Evolutionary conservation across 2,113 vertebrate species (phyloP), one percentile per base, ranked within the genome.

Genomic region (Lipophrys pholis): DNA sequence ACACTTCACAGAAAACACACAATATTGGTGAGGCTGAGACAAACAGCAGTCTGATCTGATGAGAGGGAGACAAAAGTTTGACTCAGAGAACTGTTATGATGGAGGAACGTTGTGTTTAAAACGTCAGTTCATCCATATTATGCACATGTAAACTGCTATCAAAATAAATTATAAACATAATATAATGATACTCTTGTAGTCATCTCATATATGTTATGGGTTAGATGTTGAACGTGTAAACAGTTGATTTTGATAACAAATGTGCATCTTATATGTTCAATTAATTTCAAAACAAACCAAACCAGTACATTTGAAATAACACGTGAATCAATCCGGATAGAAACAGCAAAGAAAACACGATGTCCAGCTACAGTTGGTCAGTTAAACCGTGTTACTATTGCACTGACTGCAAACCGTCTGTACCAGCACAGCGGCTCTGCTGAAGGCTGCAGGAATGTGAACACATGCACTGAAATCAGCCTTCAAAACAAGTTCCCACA

Each of bases 401-500:
- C 21, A 30, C 21, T 4, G 21, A 4, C 21, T 16, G n/a, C 49
- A 11, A 51, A 56, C 53, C 36, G n/a, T n/a, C 4, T 30, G 21
- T 52, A 56, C 59, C 64, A 55, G 56, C 64, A 49, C 36, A 57
- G 7, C 16, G 36, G 1, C 51, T 30, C 45, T n/a, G 21, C 21
- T 30, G 21, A 2, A 30, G 4, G 2, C 21, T 30, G 49, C 10
- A 11, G 56, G 12, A 21, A 73, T 36, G 60, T 41, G 11, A 45
- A 53, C 57, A 38, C 56, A 17, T 42, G 35, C 63, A 46, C 2
- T 7, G 41, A 40, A 1, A 51, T 16, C 15, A 49, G 21, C 51
- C 39, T 69, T 48, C 56, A 64, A 51, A 76, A 73, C 16, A 15
- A 64, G 69, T 16, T 53, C 57, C 21, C 49, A 78, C 73, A 72